These are phyloP conservation scores for Centropus bengalensis DNA, from an alignment of 2,113 vertebrate genomes.

Conservation along the genomic window DNA sequence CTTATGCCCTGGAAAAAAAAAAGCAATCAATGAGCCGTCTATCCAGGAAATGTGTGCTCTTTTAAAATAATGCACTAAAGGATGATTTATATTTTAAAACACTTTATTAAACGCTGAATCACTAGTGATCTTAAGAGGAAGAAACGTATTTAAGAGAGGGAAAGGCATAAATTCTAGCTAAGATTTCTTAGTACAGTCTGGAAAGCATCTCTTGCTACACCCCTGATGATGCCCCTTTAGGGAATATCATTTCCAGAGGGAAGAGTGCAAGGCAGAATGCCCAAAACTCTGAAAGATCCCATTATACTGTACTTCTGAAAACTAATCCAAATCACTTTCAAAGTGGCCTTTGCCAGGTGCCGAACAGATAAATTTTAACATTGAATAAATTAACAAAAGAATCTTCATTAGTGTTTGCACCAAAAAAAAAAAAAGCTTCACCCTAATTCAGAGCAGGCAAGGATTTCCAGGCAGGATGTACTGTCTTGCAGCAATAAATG, in stretches of 20 bases:
- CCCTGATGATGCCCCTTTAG: background rate
- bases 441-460: background rate
- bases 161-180: background rate
- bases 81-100: background rate
- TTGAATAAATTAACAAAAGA: background rate
- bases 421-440: background rate
- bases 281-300: background rate
- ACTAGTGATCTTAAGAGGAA: background rate
- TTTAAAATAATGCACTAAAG: background rate
- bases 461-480: background rate
- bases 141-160: background rate
- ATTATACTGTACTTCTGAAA: background rate
- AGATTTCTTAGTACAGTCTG: background rate
- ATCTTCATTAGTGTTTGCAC: background rate
- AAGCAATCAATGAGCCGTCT: background rate
- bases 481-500: background rate
- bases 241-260: background rate
- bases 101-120: background rate
- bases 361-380: background rate
- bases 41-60: background rate
- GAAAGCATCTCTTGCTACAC: background rate
- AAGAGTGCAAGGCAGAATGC: background rate
- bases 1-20: background rate
- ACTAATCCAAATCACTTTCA: background rate
- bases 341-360: background rate